Percentiles rank a stretch among this genome's conserved stretches.
phyloP scores from a whole-genome alignment of 2,888 invertebrate species.

The Drosophila flavopinicola region DNA sequence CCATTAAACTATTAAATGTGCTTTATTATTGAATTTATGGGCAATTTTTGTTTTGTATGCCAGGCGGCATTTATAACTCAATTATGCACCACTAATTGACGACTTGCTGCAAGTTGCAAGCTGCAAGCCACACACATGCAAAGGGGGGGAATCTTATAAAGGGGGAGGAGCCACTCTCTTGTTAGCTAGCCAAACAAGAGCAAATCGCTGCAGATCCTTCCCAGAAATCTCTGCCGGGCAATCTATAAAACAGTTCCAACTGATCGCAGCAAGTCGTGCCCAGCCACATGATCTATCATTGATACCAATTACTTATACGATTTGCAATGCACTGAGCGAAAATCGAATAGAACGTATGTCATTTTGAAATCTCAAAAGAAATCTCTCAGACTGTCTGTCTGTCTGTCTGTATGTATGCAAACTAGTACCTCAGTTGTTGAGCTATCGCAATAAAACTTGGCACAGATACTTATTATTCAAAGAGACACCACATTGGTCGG shows the following conservation, averaged over 20 bases:
- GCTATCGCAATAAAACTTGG: too few relatives aligned
- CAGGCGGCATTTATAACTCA: conserved; percentile 64
- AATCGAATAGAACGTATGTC: background rate
- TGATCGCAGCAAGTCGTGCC: conserved; percentile 42
- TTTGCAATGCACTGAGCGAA: conserved; percentile 37
- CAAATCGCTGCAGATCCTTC: conserved; percentile 35
- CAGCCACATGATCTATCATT: conserved; percentile 51
- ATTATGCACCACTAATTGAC: conserved; percentile 56
- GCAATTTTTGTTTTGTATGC: conserved; percentile 17
- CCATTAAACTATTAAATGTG: conserved; percentile 64
- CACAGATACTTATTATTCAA: too few relatives aligned
- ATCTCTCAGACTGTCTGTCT: too few relatives aligned
- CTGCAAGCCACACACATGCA: conserved; percentile 23
- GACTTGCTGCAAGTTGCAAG: conserved; percentile 12
- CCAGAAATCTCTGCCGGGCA: conserved; percentile 30
- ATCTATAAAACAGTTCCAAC: conserved; percentile 23
- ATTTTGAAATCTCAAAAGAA: too few relatives aligned
- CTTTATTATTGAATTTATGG: conserved; percentile 69
- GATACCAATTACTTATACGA: conserved; percentile 48
- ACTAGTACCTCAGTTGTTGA: too few relatives aligned
- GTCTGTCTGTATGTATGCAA: too few relatives aligned
- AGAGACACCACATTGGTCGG: too few relatives aligned
- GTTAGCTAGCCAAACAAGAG: conserved; percentile 9
- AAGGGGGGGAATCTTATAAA: too few relatives aligned
- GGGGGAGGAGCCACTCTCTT: too few relatives aligned